Evolutionary conservation across 2,113 vertebrate genomes (phyloP).

Genomic region (Nanorana parkeri): DNA sequence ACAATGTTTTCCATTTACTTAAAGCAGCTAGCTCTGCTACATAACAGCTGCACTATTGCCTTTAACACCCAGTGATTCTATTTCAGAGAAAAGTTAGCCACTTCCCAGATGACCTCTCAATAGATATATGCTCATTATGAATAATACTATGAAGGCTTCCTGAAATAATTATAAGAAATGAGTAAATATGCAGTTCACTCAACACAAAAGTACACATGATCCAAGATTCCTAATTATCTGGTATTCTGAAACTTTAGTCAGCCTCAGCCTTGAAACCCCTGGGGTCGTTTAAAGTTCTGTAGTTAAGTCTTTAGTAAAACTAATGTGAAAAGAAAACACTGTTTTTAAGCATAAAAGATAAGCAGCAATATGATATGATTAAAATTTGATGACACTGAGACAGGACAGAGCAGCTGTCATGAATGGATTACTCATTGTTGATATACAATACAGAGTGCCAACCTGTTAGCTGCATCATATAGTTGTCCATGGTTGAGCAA

Average conservation of each 20-base stretch:
- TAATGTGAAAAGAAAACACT: not conserved
- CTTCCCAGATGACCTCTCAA: not conserved
- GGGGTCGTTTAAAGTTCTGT: not conserved
- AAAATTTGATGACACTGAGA: not conserved
- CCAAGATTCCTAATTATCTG: not conserved
- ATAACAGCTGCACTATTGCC: slow-evolving; percentile 39
- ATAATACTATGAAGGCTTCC: slow-evolving; percentile 8
- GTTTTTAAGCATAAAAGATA: not conserved
- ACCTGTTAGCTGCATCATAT: too few species aligned
- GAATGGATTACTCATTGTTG: too few species aligned
- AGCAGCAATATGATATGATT: not conserved
- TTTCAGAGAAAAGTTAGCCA: not conserved
- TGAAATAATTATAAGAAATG: not conserved
- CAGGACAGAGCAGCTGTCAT: not conserved
- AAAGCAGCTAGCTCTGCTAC: slow-evolving; percentile 13
- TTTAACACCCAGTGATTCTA: not conserved
- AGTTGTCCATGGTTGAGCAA: too few species aligned
- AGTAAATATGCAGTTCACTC: not conserved
- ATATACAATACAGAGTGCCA: too few species aligned
- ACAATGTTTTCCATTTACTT: slow-evolving; percentile 29
- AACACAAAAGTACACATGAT: not conserved
- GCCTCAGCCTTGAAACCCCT: not conserved
- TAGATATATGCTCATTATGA: not conserved
- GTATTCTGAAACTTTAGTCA: not conserved
- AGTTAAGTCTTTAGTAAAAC: not conserved